Evolutionary conservation across 2,113 vertebrate species (phyloP).

Genomic region (Oostethus manadensis): DNA sequence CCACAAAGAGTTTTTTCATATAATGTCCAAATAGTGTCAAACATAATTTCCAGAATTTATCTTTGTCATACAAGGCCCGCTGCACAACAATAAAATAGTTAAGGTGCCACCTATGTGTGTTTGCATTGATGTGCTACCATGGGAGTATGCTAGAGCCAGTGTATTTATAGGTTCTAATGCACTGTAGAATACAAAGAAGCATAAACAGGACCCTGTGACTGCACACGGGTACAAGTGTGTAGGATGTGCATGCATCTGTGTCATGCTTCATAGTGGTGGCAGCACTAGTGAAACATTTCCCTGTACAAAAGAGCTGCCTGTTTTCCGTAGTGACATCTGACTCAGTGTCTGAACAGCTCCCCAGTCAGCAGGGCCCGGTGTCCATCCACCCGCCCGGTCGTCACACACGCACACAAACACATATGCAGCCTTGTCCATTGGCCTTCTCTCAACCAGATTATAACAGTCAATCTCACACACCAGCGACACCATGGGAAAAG

Average conservation of each 20-base stretch:
- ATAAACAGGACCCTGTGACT: constrained; percentile 18
- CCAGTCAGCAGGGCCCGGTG: constrained; percentile 57
- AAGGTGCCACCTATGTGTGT: constrained; percentile 10
- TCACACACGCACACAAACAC: constrained; percentile 34
- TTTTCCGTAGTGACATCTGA: constrained; percentile 67
- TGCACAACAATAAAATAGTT: constrained; percentile 26
- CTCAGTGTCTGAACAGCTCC: constrained; percentile 73
- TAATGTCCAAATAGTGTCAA: no score
- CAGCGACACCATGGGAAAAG: constrained; percentile 48
- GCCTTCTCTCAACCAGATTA: constrained; percentile 44
- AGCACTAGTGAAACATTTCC: constrained; percentile 50
- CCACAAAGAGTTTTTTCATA: not conserved
- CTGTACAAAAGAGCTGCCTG: constrained; percentile 59
- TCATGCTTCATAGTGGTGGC: constrained; percentile 27
- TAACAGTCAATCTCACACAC: constrained; percentile 25
- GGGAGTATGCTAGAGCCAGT: not conserved
- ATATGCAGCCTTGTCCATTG: constrained; percentile 22
- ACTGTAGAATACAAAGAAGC: constrained; percentile 18
- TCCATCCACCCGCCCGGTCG: constrained; percentile 56
- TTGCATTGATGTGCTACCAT: not conserved
- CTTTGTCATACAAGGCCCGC: constrained; percentile 5
- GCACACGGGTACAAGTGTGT: constrained; percentile 20
- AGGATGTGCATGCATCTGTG: not conserved
- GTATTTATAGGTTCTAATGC: constrained; percentile 21
- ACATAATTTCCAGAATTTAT: not conserved